phyloP scores from a whole-genome alignment of 1,140 invertebrate species.

The Onthophagus taurus region DNA sequence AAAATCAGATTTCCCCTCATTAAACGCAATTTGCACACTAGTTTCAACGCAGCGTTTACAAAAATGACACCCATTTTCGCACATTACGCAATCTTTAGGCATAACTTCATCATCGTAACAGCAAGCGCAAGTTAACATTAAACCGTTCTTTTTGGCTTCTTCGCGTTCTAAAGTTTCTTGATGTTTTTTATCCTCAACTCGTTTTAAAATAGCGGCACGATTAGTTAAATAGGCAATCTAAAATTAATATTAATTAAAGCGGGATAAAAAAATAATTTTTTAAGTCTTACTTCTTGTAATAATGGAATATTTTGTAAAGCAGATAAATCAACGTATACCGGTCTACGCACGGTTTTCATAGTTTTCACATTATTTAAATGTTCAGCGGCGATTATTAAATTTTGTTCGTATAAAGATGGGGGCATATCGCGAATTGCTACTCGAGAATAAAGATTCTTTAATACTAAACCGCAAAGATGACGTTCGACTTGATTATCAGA shows the following conservation, averaged over 20 bases:
- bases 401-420: not conserved
- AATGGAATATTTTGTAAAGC: constrained; percentile 33
- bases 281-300: constrained; percentile 37
- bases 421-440: not conserved
- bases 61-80: constrained; percentile 49
- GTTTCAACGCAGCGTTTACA: constrained; percentile 47
- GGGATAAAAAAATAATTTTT: constrained; percentile 3
- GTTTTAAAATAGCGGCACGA: constrained; percentile 37
- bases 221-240: constrained; percentile 43
- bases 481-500: not conserved
- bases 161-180: constrained; percentile 24
- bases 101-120: constrained; percentile 52
- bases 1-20: constrained; percentile 44
- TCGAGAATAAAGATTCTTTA: constrained; percentile 4
- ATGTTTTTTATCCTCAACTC: constrained; percentile 29
- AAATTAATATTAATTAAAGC: constrained; percentile 30
- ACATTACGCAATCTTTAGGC: constrained; percentile 46
- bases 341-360: constrained; percentile 21
- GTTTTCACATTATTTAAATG: too few species aligned
- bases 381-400: too few species aligned
- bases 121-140: constrained; percentile 42
- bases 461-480: not conserved
- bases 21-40: constrained; percentile 43
- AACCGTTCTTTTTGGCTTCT: constrained; percentile 29
- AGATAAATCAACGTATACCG: constrained; percentile 18